Conservation (phyloP, 2,113 vertebrate genomes). For the Rhinogobius similis region DNA sequence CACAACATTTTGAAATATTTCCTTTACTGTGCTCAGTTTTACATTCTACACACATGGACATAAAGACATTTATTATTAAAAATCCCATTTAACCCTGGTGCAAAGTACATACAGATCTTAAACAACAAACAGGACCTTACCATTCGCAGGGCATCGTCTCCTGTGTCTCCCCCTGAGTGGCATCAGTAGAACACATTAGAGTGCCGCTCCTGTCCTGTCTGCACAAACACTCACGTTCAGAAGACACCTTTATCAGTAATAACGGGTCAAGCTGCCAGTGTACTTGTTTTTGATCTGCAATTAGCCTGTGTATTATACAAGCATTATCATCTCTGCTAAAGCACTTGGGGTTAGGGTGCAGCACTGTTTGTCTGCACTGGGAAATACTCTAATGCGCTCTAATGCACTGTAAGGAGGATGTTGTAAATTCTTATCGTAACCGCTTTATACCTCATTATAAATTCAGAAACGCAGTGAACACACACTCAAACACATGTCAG, state of each 20-base stretch:
- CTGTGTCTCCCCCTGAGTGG: constrained; percentile 36
- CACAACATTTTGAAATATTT: no score
- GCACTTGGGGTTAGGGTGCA: constrained; percentile 47
- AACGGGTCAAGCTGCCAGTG: constrained; percentile 41
- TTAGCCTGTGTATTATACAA: constrained; percentile 55
- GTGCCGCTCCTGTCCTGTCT: constrained; percentile 53
- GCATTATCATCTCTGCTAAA: constrained; percentile 54
- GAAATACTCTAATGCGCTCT: constrained; percentile 26
- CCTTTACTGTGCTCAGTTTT: not conserved
- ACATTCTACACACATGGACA: not conserved
- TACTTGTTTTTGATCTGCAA: constrained; percentile 44
- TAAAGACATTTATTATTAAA: no score
- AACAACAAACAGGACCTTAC: constrained; percentile 49
- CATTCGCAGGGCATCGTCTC: constrained; percentile 35
- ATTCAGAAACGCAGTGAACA: not conserved
- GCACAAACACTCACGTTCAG: constrained; percentile 36
- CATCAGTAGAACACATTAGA: constrained; percentile 40
- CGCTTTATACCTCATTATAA: not conserved
- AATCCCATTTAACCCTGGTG: not conserved
- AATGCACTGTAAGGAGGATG: constrained; percentile 49
- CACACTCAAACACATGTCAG: no score
- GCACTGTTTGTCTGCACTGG: constrained; percentile 26
- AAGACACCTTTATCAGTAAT: constrained; percentile 26
- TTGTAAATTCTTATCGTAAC: constrained; percentile 35
- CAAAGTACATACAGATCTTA: constrained; percentile 9